These are phyloP conservation scores for Seladonia tumulorum DNA, from an alignment of 2,888 invertebrate genomes.

Conservation along the genomic window DNA sequence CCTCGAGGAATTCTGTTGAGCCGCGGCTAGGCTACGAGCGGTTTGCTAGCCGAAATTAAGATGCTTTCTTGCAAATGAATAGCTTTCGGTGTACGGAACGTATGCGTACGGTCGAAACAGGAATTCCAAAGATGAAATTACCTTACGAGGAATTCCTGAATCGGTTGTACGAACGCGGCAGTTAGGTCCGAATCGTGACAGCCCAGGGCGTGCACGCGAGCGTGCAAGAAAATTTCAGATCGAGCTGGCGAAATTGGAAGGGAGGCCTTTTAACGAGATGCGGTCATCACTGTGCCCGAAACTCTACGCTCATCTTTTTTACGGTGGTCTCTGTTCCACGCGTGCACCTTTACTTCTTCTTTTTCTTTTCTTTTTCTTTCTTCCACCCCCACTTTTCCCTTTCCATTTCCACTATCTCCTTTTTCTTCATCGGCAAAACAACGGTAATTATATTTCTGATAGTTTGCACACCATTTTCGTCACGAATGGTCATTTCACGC, in stretches of 20 bases:
- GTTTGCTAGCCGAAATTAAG: slow-evolving; percentile 56
- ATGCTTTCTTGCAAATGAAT: slow-evolving; percentile 38
- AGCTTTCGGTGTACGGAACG: slow-evolving; percentile 41
- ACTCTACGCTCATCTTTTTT: slow-evolving; percentile 65
- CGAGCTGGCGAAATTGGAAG: slow-evolving; percentile 83
- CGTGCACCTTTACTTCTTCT: slow-evolving; percentile 17
- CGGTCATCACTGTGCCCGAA: slow-evolving; percentile 74
- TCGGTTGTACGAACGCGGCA: slow-evolving; percentile 82
- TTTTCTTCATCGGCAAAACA: not conserved
- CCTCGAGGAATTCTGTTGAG: not conserved
- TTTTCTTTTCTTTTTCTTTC: not conserved
- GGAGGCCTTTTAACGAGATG: slow-evolving; percentile 78
- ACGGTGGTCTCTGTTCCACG: slow-evolving; percentile 43
- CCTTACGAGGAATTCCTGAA: slow-evolving; percentile 82
- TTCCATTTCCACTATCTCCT: not conserved
- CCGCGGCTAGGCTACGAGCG: slow-evolving; percentile 4
- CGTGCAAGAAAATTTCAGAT: slow-evolving; percentile 84
- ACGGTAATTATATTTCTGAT: slow-evolving; percentile 10
- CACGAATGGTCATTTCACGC: not conserved
- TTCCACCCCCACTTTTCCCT: slow-evolving; percentile 25
- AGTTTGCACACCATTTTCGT: not conserved
- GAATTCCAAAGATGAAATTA: slow-evolving; percentile 82
- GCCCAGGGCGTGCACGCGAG: slow-evolving; percentile 84
- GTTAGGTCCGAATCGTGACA: slow-evolving; percentile 83
- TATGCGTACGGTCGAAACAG: slow-evolving; percentile 76